Evolutionary conservation across 2,797 vertebrate genomes (phyloP).

Genomic region (Jordanella pulchra): DNA sequence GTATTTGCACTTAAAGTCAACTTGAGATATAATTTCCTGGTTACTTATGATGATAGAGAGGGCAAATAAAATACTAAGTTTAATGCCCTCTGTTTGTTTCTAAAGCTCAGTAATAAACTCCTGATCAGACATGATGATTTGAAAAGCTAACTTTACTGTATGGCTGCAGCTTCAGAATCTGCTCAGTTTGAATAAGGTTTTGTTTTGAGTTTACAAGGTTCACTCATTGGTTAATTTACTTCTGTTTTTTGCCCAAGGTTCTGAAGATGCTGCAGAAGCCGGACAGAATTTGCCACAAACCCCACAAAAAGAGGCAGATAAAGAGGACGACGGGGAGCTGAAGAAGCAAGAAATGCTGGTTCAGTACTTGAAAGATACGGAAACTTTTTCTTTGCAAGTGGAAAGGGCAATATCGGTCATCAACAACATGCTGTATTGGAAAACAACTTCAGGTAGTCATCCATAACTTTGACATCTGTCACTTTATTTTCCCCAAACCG

Average conservation of each 20-base stretch:
- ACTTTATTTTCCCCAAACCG: neutral
- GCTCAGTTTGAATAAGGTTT: slow-evolving; percentile 5
- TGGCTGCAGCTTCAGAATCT: slow-evolving; percentile 6
- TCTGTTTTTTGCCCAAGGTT: slow-evolving; percentile 59
- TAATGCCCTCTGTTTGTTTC: neutral
- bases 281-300: slow-evolving; percentile 62
- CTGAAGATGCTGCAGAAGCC: slow-evolving; percentile 66
- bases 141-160: slow-evolving; percentile 13
- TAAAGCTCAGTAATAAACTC: neutral
- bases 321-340: slow-evolving; percentile 78
- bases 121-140: slow-evolving; percentile 5
- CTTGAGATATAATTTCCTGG: neutral
- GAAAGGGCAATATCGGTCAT: slow-evolving; percentile 87
- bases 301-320: slow-evolving; percentile 64
- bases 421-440: slow-evolving; percentile 91
- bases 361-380: slow-evolving; percentile 92
- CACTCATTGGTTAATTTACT: neutral
- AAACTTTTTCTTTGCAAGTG: slow-evolving; percentile 89
- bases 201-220: neutral
- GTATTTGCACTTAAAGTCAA: neutral
- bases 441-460: slow-evolving; percentile 85
- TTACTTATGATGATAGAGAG: neutral
- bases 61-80: neutral
- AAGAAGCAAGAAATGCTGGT: slow-evolving; percentile 95
- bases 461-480: neutral